Base-by-base conservation (phyloP, 1,140 invertebrate species). In the Sarcophaga peregrina region DNA sequence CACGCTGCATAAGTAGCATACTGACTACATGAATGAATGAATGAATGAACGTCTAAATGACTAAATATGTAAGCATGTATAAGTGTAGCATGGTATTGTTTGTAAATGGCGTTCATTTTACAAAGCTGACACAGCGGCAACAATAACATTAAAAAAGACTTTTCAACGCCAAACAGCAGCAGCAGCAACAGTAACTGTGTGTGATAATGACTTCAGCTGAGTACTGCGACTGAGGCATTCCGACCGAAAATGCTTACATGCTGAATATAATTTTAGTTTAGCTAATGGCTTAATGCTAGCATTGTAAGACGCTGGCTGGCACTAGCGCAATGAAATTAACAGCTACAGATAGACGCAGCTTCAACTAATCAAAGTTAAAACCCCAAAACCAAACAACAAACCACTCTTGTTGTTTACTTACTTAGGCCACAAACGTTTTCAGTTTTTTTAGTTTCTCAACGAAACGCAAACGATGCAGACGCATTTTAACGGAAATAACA, bases 401-500 rank as follows among this genome's bases (percentile, higher is more conserved):
- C 80, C 80, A 81, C 80, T 81, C 80, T 81, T 81, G 62, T 81
- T 81, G 62, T 17, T 50, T 46, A 80, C 58, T 83, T 83, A 81
- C 82, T 52, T 80, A 81, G 78, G 76, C 47, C 20, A 20, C 54
- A 68, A 37, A 52, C 58, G 50, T 37, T 82, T 83, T 83, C 17
- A 72, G 82, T 83, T 78, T 68, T 73, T 89, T 89, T 88, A 89
- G 88, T 89, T 87, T 87, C 87, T 89, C 87, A 88, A 88, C 86
- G 88, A 87, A 87, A 89, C 85, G 86, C 88, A 86, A 88, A 85
- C 87, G 85, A 87, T 89, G 87, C 88, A 89, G 88, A 89, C 88
- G 88, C 88, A 86, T 80, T 76, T 46, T 1, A 17, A 82, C 81
- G 81, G 83, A 80, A 81, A 80, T 73, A 20, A 72, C 68, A 52